Evolutionary conservation across 2,888 invertebrate species (phyloP), one percentile per base, ranked within the genome.

Genomic region (Lathronympha strigana): DNA sequence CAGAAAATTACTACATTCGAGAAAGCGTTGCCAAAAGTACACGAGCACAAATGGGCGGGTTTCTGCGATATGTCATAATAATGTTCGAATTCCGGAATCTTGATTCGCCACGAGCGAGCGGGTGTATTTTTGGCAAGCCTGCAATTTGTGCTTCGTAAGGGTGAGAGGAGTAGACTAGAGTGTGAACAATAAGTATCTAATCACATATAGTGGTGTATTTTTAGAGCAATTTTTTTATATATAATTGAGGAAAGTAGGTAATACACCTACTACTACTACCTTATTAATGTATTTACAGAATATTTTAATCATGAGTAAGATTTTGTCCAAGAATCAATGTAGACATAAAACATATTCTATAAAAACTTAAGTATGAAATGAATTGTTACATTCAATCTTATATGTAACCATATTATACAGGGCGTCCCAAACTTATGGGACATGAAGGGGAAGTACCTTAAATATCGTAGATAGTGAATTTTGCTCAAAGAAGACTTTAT

Each of bases 21-120:
- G 23, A 49, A 63, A 49, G 55, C 49, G 40, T 25, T 63, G 55
- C 63, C 63, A 51, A 58, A 51, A 64, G 23, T 58, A 45, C 58
- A 51, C 38, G 40, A 40, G 33, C 25, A 17, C 8, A 55, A 55
- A 57, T 43, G 28, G 57, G 43, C 13, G 19, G 40, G 19, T 54
- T 28, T 55, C 57, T 28, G 57, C 57, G 43, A 57, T 57, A 31
- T 57, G 57, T 57, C 31, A 57, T 45, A 11, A 57, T 57, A 57
- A 45, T 45, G 43, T 45, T 47, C 45, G 57, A 33, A 47, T 58
- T 58, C 47, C 33, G 33, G 15, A 28, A 55, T 58, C 47, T 21
- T 47, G 33, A 58, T 58, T 58, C 9, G n/a, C 33, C 58, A 47
- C 17, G 58, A 2, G 36, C 36, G 8, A 21, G 36, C 36, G 8